phyloP scores from a whole-genome alignment of 2,113 vertebrate genomes.

The Aldabrachelys gigantea region DNA sequence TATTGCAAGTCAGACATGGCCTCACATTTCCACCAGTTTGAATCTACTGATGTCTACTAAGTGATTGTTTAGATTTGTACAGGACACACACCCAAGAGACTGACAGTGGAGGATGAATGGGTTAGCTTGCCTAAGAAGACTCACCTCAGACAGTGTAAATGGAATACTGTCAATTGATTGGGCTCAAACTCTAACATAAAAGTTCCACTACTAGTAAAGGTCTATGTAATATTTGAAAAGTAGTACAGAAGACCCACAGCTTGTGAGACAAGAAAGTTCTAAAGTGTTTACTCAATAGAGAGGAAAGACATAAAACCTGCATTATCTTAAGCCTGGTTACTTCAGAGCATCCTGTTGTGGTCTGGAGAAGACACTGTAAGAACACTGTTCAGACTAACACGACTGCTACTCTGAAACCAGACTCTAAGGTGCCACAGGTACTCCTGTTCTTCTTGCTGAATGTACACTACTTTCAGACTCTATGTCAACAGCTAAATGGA shows the following conservation, averaged over 20 bases:
- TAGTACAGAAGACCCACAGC: background rate
- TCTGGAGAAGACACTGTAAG: background rate
- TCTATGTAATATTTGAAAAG: rapidly evolving
- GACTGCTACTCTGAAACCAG: too few species aligned
- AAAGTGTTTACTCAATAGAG: background rate
- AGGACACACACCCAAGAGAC: background rate
- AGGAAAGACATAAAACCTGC: background rate
- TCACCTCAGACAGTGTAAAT: background rate
- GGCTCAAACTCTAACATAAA: background rate
- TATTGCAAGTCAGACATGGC: background rate
- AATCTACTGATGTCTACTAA: background rate
- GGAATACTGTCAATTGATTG: background rate
- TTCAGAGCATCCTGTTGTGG: background rate
- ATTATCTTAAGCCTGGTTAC: background rate
- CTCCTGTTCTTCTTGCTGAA: background rate
- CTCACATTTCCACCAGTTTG: background rate
- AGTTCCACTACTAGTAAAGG: background rate
- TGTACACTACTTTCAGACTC: too few species aligned
- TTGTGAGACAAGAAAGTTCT: background rate
- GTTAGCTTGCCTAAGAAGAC: background rate
- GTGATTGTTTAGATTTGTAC: background rate
- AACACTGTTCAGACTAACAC: background rate
- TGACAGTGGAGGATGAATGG: background rate
- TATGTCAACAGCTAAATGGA: too few species aligned
- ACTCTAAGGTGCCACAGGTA: too few species aligned